phyloP scores from a whole-genome alignment of 2,113 vertebrate genomes.

The Anas platyrhynchos region DNA sequence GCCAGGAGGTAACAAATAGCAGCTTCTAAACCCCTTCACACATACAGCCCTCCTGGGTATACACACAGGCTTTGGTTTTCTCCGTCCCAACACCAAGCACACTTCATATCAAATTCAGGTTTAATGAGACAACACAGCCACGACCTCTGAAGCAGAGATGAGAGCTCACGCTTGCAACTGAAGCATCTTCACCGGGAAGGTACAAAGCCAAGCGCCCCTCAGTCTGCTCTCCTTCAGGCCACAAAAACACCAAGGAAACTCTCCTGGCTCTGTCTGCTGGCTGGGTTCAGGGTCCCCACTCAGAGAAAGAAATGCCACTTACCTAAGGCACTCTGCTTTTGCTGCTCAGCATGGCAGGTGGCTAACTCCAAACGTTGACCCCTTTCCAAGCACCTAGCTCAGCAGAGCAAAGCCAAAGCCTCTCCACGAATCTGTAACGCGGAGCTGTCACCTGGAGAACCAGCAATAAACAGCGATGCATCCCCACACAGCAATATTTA shows the following conservation, averaged over 20 bases:
- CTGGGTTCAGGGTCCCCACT: not conserved
- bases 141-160: not conserved
- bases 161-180: not conserved
- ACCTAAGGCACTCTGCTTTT: not conserved
- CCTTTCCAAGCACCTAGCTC: not conserved
- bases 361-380: not conserved
- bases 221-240: not conserved
- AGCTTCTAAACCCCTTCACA: not conserved
- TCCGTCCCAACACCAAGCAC: not conserved
- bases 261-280: not conserved
- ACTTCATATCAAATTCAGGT: not conserved
- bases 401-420: not conserved
- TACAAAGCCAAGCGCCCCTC: not conserved
- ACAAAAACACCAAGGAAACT: not conserved
- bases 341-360: not conserved
- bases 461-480: not conserved
- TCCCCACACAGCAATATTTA: accelerated
- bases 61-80: not conserved
- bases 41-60: not conserved
- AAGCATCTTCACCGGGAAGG: not conserved
- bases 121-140: not conserved
- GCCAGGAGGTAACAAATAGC: not conserved
- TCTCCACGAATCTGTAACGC: not conserved
- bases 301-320: not conserved
- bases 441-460: not conserved